Conservation (phyloP, 1,140 invertebrate species). For the Heterodera carotae region DNA sequence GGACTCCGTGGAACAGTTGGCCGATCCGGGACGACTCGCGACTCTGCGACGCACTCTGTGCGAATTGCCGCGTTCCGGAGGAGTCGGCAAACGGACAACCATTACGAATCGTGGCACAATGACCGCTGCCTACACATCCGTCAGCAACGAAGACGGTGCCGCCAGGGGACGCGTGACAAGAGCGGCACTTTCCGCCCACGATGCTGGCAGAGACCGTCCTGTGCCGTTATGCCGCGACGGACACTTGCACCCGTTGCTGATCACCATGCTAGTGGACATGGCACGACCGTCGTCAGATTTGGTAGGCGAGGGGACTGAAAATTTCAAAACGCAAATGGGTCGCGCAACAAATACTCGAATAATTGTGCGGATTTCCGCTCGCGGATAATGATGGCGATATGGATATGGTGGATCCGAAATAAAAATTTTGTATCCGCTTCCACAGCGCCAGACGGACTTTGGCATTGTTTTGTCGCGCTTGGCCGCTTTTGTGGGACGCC, state of each 20-base stretch:
- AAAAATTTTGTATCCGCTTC: not conserved
- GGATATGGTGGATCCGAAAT: too few species aligned
- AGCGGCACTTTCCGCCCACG: not conserved
- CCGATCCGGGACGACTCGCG: conserved; percentile 14
- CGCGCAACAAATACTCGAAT: too few species aligned
- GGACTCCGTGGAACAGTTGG: conserved; percentile 41
- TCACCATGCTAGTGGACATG: conserved; percentile 56
- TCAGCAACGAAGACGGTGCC: not conserved
- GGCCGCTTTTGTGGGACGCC: conserved; percentile 42
- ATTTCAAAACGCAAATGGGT: not conserved
- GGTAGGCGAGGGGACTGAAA: conserved; percentile 23
- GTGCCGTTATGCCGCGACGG: conserved; percentile 56
- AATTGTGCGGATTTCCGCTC: too few species aligned
- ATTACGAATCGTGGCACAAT: not conserved
- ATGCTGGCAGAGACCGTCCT: conserved; percentile 20
- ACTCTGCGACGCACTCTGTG: conserved; percentile 22
- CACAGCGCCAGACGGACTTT: conserved; percentile 45
- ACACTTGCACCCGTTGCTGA: conserved; percentile 53
- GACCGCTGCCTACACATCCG: not conserved
- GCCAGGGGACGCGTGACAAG: not conserved
- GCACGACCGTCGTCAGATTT: conserved; percentile 46
- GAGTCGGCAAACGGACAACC: not conserved
- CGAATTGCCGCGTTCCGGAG: not conserved
- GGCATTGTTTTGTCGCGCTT: conserved; percentile 44
- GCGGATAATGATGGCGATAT: too few species aligned